A percentile compares a stretch with the other conserved stretches of the same genome.
Conservation (phyloP, 2,888 invertebrate genomes). For the Orgyia antiqua region DNA sequence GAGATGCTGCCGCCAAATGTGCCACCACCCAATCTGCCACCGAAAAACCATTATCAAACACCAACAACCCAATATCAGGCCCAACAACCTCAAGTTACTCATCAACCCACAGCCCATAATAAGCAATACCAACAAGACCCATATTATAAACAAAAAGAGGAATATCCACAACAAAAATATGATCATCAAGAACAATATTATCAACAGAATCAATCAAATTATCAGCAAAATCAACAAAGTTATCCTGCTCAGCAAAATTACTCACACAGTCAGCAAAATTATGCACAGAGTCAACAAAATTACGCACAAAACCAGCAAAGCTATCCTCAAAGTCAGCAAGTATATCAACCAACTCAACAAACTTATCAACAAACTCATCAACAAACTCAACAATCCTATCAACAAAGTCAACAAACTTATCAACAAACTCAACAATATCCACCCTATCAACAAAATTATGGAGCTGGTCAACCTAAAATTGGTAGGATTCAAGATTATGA, state of each 20-base stretch:
- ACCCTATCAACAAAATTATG: constrained; percentile 41
- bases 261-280: constrained; percentile 16
- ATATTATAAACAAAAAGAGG: constrained; percentile 10
- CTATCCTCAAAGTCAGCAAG: constrained; percentile 13
- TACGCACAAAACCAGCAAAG: constrained; percentile 10
- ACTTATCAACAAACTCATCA: constrained; percentile 17
- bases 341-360: constrained; percentile 8
- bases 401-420: constrained; percentile 6
- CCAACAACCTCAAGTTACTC: constrained; percentile 7
- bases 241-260: constrained; percentile 9
- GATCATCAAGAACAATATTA: constrained; percentile 24
- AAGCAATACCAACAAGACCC: constrained; percentile 15
- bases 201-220: constrained; percentile 14
- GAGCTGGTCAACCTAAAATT: constrained; percentile 64
- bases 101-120: constrained; percentile 14
- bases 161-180: constrained; percentile 12
- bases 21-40: constrained; percentile 52
- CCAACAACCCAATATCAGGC: constrained; percentile 37
- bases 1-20: constrained; percentile 58
- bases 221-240: constrained; percentile 2
- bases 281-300: constrained; percentile 8
- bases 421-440: constrained; percentile 53
- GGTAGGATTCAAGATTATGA: constrained; percentile 90
- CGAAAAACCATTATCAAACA: constrained; percentile 62
- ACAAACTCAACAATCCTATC: constrained; percentile 5